Evolutionary conservation across 2,888 invertebrate species (phyloP).

Genomic region (Parelbella ahira): DNA sequence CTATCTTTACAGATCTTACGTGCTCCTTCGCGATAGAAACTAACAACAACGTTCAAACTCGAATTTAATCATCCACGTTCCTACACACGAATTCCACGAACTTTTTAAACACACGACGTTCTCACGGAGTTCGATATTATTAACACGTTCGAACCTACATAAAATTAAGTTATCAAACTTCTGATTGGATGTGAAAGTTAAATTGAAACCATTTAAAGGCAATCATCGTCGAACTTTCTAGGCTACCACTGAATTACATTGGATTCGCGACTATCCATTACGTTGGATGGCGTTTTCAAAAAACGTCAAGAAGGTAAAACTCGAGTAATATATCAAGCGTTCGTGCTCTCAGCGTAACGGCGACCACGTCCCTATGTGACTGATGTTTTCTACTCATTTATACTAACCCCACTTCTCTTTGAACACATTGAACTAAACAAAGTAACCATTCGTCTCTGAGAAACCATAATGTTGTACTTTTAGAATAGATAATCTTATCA

Average conservation of each 20-base stretch:
- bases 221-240: constrained; percentile 54
- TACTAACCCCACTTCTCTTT: constrained; percentile 59
- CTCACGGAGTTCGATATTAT: constrained; percentile 26
- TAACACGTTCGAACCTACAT: constrained; percentile 36
- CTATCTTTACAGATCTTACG: too few species aligned
- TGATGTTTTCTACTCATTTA: constrained; percentile 66
- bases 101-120: constrained; percentile 17
- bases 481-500: too few species aligned
- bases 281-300: constrained; percentile 57
- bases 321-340: constrained; percentile 57
- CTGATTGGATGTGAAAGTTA: constrained; percentile 56
- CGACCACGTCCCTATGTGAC: constrained; percentile 49
- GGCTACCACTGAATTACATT: constrained; percentile 49
- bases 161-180: constrained; percentile 58
- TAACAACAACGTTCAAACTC: constrained; percentile 2
- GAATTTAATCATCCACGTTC: constrained; percentile 9
- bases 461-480: too few species aligned
- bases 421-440: not conserved
- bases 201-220: constrained; percentile 66
- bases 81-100: not conserved
- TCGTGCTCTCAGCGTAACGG: constrained; percentile 41
- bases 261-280: constrained; percentile 58
- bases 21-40: too few species aligned
- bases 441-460: too few species aligned
- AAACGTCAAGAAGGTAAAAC: constrained; percentile 62